phyloP scores from a whole-genome alignment of 2,113 vertebrate species.

The Datnioides undecimradiatus region DNA sequence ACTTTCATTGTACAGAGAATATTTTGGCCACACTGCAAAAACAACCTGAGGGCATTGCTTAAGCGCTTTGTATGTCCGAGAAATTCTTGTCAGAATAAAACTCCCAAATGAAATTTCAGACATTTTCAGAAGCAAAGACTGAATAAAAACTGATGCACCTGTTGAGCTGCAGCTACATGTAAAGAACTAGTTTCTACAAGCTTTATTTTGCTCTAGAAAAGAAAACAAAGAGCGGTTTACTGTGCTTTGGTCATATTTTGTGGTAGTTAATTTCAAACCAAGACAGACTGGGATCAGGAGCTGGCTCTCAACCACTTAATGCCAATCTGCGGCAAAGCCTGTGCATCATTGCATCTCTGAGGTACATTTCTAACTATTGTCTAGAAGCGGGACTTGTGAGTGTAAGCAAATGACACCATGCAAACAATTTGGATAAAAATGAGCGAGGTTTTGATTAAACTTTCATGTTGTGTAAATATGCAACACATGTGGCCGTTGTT shows the following conservation, averaged over 20 bases:
- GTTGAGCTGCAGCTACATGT: not conserved
- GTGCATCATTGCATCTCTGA: conserved; percentile 23
- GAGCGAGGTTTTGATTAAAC: conserved; percentile 75
- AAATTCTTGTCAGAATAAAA: no score
- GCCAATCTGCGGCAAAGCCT: conserved; percentile 20
- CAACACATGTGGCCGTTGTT: conserved; percentile 72
- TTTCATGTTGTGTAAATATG: conserved; percentile 72
- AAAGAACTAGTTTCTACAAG: not conserved
- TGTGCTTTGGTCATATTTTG: no score
- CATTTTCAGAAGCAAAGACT: no score
- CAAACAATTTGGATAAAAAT: conserved; percentile 72
- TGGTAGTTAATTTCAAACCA: not conserved
- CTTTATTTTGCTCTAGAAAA: not conserved
- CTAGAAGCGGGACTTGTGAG: conserved; percentile 65
- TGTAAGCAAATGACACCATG: conserved; percentile 75
- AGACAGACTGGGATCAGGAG: not conserved
- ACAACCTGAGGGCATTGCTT: not conserved
- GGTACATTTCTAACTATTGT: conserved; percentile 42
- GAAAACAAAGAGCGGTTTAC: not conserved
- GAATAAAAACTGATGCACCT: not conserved
- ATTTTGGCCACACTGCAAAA: not conserved
- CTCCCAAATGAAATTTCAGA: no score
- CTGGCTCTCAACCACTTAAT: not conserved
- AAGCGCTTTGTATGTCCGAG: not conserved
- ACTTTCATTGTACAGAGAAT: not conserved